Evolutionary conservation across 2,888 invertebrate genomes (phyloP), one percentile per base, ranked within the genome.

Genomic region (Polyploca ridens): DNA sequence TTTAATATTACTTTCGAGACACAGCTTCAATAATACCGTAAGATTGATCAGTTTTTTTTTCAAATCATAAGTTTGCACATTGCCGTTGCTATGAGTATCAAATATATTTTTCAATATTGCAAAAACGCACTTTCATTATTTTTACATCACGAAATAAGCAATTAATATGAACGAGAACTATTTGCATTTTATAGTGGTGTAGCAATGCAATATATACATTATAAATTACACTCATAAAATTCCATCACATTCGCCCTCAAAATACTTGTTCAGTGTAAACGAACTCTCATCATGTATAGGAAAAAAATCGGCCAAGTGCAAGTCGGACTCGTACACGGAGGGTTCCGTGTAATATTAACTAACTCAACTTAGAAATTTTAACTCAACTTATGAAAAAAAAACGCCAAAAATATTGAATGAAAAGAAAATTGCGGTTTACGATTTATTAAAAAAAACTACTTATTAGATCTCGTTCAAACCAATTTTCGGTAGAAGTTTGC

Each of bases 151-250:
- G 10, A 19, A 54, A 16, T 54, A 19, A 54, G 54, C n/a, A 19
- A 54, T 54, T 19, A 19, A 54, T 54, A 7, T 16, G 19, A 19
- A 10, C 10, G 3, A 54, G 19, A 19, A 19, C n/a, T n/a, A 19
- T 54, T 54, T 19, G 54, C 54, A 54, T 54, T 54, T 49, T 19
- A 54, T 19, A 54, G 54, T 10, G 54, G 0, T 54, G 54, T 54
- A 19, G 49, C 49, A 19, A 54, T 8, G 54, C 54, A 54, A 54
- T 10, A 54, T 19, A 10, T 75, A 75, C 75, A 63, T 66, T 27
- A 54, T 19, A 54, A 19, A 54, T 19, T 77, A 76, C 68, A 73
- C 69, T 71, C 73, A 63, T 69, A 63, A 62, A 66, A 76, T 77
- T 66, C 68, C 67, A 33, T 69, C 59, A 59, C 61, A 70, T 74